Evolutionary conservation across 2,797 vertebrate species (phyloP).

Genomic region (Malurus splendens): DNA sequence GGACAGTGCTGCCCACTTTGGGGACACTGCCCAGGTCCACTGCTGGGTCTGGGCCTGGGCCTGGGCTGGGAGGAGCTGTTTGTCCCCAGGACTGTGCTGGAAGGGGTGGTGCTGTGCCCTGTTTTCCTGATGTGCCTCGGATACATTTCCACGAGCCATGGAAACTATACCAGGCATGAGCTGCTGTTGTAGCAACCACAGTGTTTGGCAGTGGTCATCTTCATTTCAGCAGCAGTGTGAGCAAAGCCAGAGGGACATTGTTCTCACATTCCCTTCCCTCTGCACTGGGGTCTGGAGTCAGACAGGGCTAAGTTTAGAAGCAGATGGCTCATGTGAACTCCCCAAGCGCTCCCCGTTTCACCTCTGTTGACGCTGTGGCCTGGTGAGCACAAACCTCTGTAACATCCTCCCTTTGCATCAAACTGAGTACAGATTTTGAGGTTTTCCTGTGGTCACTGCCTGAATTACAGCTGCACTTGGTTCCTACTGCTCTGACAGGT

Average conservation of each 20-base stretch:
- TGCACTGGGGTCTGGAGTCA: not conserved
- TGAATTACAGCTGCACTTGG: not conserved
- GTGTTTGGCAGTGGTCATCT: slow-evolving; percentile 15
- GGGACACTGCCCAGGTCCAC: not conserved
- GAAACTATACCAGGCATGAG: slow-evolving; percentile 35
- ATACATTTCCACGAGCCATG: not conserved
- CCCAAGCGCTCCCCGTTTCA: accelerated
- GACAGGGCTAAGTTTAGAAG: slow-evolving; percentile 8
- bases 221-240: not conserved
- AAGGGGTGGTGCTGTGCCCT: not conserved
- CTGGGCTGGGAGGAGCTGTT: not conserved
- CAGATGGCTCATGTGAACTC: not conserved
- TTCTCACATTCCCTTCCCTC: slow-evolving; percentile 5
- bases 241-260: slow-evolving; percentile 20
- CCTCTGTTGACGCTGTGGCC: not conserved
- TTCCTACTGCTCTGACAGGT: not conserved
- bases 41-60: not conserved
- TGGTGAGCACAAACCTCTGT: not conserved
- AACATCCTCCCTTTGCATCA: not conserved
- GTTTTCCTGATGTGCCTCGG: not conserved
- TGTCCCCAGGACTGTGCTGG: not conserved
- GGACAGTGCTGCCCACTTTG: not conserved
- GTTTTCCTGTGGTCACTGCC: slow-evolving; percentile 52
- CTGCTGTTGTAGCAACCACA: slow-evolving; percentile 45
- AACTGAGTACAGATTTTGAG: slow-evolving; percentile 32